Evolutionary conservation across 1,140 invertebrate genomes (phyloP), one percentile per base, ranked within the genome.

Genomic region (Mylabris phalerata): DNA sequence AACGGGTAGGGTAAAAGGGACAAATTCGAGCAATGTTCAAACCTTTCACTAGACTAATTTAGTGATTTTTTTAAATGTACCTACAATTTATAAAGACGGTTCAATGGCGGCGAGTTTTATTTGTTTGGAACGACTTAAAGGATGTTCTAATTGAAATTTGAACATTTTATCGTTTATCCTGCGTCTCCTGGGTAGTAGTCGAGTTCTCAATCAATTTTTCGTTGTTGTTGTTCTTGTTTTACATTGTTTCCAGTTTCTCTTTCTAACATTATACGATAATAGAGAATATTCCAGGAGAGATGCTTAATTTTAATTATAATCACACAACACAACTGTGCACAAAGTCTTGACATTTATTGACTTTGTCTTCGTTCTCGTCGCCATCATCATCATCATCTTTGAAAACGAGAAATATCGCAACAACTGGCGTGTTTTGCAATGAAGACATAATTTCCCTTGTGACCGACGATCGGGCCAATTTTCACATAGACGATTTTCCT

Each of bases 261-360:
- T 49, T 56, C 55, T 46, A 43, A 60, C 24, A 43, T 26, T 59
- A 39, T 55, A 41, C 42, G 54, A 32, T 32, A 4, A 32, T 19
- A 19, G 48, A 47, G 60, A 55, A 49, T 51, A 47, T 50, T 58
- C 50, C 54, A 52, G 1, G 19, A 19, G 19, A 19, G 65, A 68
- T 65, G 67, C 67, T 68, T 67, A 63, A 63, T 67, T 68, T 67
- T 68, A 68, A 68, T 68, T 68, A 67, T 65, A 63, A 47, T 59
- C 61, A 65, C 19, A 19, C 19, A 60, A 65, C 67, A 59, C 41
- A 59, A 61, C 56, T 58, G 56, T 49, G 58, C 48, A 42, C 50
- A 39, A 45, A 42, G 52, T 48, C 60, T 32, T 67, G 65, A 68
- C 65, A 55, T 65, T 65, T 67, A 68, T 67, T 68, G 67, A 57